Evolutionary conservation across 2,113 vertebrate species (phyloP).

Genomic region (Notothenia rossii): DNA sequence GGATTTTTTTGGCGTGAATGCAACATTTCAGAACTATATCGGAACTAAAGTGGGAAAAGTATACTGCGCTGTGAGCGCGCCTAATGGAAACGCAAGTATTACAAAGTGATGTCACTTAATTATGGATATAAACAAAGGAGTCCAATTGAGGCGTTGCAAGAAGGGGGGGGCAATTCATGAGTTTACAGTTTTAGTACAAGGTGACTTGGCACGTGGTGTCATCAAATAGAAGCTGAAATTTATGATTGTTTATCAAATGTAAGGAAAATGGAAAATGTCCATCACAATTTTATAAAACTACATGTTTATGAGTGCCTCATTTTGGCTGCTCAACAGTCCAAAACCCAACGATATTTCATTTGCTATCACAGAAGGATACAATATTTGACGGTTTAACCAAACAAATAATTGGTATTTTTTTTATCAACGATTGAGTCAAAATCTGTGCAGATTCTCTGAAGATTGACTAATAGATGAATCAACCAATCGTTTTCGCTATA

Average conservation of each 20-base stretch:
- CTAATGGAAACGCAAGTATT: too few relatives aligned
- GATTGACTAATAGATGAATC: neutral
- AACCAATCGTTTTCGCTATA: neutral
- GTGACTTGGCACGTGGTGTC: conserved; percentile 11
- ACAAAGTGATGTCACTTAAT: too few relatives aligned
- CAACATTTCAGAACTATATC: too few relatives aligned
- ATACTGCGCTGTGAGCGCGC: too few relatives aligned
- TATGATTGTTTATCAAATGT: neutral
- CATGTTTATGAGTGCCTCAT: neutral
- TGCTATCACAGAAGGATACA: too few relatives aligned
- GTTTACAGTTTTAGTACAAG: conserved; percentile 5
- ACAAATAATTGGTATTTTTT: too few relatives aligned
- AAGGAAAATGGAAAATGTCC: neutral
- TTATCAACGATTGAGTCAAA: too few relatives aligned
- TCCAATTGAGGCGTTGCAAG: too few relatives aligned
- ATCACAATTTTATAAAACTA: neutral
- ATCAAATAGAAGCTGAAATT: neutral
- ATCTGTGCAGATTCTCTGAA: neutral
- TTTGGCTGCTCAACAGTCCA: neutral
- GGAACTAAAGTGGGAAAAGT: too few relatives aligned
- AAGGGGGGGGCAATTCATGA: neutral
- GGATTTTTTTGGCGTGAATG: too few relatives aligned
- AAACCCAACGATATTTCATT: neutral
- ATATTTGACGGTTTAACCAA: too few relatives aligned
- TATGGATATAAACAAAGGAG: too few relatives aligned